Conservation (phyloP, 1,140 invertebrate species). For the Cyclargus thomasi region DNA sequence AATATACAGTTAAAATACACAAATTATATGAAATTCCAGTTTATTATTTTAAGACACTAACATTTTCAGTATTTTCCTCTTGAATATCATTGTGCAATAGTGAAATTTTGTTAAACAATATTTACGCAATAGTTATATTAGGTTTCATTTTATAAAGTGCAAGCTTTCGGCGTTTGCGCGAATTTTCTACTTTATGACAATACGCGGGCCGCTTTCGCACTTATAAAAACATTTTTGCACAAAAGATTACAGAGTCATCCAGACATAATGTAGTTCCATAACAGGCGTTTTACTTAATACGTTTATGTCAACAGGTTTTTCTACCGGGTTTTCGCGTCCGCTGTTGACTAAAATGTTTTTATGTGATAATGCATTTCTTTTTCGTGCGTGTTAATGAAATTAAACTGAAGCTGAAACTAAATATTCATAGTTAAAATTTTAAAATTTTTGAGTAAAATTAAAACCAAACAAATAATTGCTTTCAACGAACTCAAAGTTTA, state of each 20-base stretch:
- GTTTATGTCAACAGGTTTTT: slow-evolving; percentile 14
- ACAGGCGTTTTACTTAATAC: slow-evolving; percentile 17
- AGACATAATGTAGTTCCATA: slow-evolving; percentile 9
- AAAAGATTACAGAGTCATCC: slow-evolving; percentile 30
- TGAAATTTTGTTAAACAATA: neutral
- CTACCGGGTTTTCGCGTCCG: neutral
- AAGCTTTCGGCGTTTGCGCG: slow-evolving; percentile 53
- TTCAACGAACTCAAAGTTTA: neutral
- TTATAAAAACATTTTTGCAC: slow-evolving; percentile 39
- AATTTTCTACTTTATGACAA: slow-evolving; percentile 46
- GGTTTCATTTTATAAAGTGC: slow-evolving; percentile 62
- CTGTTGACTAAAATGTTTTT: neutral
- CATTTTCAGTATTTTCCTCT: neutral
- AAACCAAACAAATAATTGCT: neutral
- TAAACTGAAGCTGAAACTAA: too few species aligned
- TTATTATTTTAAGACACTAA: too few species aligned
- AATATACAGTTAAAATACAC: too few species aligned
- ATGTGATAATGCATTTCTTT: neutral
- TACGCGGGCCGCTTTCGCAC: slow-evolving; percentile 35
- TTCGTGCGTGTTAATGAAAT: neutral
- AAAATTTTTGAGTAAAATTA: neutral
- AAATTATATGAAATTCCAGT: too few species aligned
- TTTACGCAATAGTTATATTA: slow-evolving; percentile 44
- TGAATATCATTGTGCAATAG: neutral
- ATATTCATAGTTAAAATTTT: neutral